Evolutionary conservation across 2,888 invertebrate species (phyloP), one percentile per base, ranked within the genome.

Genomic region (Allophyes oxyacanthae): DNA sequence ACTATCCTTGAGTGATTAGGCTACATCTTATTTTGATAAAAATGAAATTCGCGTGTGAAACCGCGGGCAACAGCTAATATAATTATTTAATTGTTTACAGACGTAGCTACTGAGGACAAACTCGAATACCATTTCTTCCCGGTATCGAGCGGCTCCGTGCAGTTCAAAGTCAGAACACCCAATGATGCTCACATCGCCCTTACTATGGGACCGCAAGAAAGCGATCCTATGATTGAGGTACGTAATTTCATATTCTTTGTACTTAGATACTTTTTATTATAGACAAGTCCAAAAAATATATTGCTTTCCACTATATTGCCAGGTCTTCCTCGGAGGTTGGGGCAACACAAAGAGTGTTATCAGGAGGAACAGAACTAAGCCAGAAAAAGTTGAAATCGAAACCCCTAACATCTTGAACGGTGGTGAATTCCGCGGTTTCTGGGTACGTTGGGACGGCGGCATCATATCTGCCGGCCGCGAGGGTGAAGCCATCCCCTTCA

Each of bases 241-340:
- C 68, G 81, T 59, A 42, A 13, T 8, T 42, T 13, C n/a, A n/a
- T 28, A 9, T 26, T 13, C 4, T 4, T 8, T 28, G 1, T 8
- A 28, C 7, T 8, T 28, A 6, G 6, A 28, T 8, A 28, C 28
- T 28, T 28, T 4, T 8, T 28, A 6, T 28, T 8, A 6, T 4
- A 28, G 1, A 8, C 3, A 25, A 25, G 6, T 25, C 3, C 6
- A 25, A 5, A 25, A 25, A 5, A 25, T 25, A 25, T 5, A 25
- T 25, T 25, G 6, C 28, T 28, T 42, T 5, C 7, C n/a, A n/a
- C n/a, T 36, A 13, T 32, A 32, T 61, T 67, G 53, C 34, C 83
- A 96, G 96, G 85, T 98, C 49, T 97, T 98, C 90, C 95, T 98
- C 77, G 98, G 98, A 26, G 98, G 98, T 28, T 98, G 98, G 98